These are phyloP conservation scores for Epirrhoe tristata DNA, from an alignment of 2,888 invertebrate genomes.

Conservation along the genomic window DNA sequence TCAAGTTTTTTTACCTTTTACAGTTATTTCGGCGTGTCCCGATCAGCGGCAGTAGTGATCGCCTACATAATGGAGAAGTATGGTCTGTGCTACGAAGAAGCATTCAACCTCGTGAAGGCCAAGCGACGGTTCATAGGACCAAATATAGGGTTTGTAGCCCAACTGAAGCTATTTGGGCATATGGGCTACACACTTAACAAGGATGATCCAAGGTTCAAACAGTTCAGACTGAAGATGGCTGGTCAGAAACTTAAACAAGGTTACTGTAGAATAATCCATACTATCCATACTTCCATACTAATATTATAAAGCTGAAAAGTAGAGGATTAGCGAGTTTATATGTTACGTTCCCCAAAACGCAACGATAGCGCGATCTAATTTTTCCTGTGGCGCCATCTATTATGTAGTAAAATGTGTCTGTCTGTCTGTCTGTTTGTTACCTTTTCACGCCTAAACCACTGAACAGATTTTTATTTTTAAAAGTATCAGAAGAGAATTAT, in stretches of 20 bases:
- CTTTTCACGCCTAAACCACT: no score
- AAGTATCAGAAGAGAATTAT: no score
- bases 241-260: slow-evolving; percentile 92
- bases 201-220: slow-evolving; percentile 89
- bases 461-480: no score
- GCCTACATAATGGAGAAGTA: slow-evolving; percentile 96
- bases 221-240: slow-evolving; percentile 91
- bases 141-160: slow-evolving; percentile 92
- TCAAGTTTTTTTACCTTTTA: slow-evolving; percentile 40
- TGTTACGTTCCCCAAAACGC: no score
- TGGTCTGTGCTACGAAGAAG: slow-evolving; percentile 89
- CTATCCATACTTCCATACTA: no score
- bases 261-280: no score
- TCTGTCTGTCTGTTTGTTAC: no score
- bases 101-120: slow-evolving; percentile 88
- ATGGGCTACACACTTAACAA: slow-evolving; percentile 91
- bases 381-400: no score
- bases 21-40: slow-evolving; percentile 95
- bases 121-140: slow-evolving; percentile 91
- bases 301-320: no score
- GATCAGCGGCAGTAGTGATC: slow-evolving; percentile 94
- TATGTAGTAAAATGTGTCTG: no score
- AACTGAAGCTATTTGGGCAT: slow-evolving; percentile 91
- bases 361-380: no score
- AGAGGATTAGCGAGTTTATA: no score